Base-by-base conservation (phyloP, 2,888 invertebrate genomes). In the Scaptomyza cyrtandrae region DNA sequence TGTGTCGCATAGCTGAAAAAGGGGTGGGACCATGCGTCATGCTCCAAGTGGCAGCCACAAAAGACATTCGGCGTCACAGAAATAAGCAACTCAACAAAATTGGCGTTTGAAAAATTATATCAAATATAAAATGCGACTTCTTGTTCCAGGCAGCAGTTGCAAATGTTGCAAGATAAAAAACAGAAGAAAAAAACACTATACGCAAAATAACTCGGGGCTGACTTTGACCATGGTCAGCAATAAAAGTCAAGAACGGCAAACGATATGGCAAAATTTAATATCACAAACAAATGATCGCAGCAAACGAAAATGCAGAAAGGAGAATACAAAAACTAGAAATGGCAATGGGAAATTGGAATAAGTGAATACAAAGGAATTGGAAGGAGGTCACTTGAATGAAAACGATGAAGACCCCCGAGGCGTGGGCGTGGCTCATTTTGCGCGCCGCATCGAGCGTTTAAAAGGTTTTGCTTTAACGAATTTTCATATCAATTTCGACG, bases 171-270 rank as follows among this genome's bases (percentile, higher is more conserved):
- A 24, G 24, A 24, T 4, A 24, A 24, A 19, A 19, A 19, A 19
- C 19, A 19, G 19, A 19, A 19, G 7, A 9, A 48, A 39, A 53
- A 55, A n/a, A n/a, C n/a, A 55, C 37, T 59, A 60, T 48, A 53
- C 66, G 54, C 54, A 61, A 74, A 65, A 55, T 39, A 54, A 50
- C 65, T 62, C 56, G 64, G 65, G 66, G 71, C 71, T 44, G 59
- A 53, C 58, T 61, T 69, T 72, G 86, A 80, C 86, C 76, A 76
- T 73, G 86, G 88, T 73, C 88, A 62, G 85, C 76, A 88, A 87
- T 89, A 89, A 87, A 87, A 86, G 85, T 86, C 89, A 81, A 89
- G 73, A 76, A 76, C 80, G 86, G 69, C 78, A 71, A 68, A 76
- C 87, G 82, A 78, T 85, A 71, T 78, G 88, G 70, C 75, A 73